phyloP scores from a whole-genome alignment of 1,140 invertebrate genomes.

The Calosoma granatense region DNA sequence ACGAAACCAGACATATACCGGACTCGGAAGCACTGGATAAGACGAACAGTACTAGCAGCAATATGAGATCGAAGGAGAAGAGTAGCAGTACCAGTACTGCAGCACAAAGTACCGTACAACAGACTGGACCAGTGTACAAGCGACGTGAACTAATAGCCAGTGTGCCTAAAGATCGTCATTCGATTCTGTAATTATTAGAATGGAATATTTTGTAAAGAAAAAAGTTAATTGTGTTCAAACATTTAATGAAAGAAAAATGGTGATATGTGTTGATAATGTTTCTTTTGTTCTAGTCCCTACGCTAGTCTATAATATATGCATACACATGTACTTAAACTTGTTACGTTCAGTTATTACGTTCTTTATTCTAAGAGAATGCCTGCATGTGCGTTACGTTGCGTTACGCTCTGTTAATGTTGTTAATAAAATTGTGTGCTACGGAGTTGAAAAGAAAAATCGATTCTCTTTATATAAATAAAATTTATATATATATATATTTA shows the following conservation, averaged over 20 bases:
- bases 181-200: not conserved
- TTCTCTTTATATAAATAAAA: constrained; percentile 8
- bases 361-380: not conserved
- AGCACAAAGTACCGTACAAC: constrained; percentile 19
- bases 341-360: not conserved
- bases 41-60: constrained; percentile 12
- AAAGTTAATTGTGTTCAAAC: constrained; percentile 2
- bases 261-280: constrained; percentile 2
- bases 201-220: not conserved
- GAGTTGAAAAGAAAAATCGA: not conserved
- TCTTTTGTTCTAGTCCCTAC: constrained; percentile 1
- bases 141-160: constrained; percentile 70
- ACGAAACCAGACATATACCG: constrained; percentile 50
- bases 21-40: constrained; percentile 38
- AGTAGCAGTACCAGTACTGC: constrained; percentile 19
- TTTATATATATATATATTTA: constrained; percentile 5
- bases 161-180: constrained; percentile 39
- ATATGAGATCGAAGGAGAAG: constrained; percentile 14
- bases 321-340: not conserved
- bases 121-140: constrained; percentile 54
- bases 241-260: not conserved
- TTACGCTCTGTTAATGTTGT: not conserved
- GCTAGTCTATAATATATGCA: not conserved
- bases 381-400: not conserved
- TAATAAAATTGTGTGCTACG: constrained; percentile 1